phyloP scores from a whole-genome alignment of 2,797 vertebrate species.

The Karalla daura region DNA sequence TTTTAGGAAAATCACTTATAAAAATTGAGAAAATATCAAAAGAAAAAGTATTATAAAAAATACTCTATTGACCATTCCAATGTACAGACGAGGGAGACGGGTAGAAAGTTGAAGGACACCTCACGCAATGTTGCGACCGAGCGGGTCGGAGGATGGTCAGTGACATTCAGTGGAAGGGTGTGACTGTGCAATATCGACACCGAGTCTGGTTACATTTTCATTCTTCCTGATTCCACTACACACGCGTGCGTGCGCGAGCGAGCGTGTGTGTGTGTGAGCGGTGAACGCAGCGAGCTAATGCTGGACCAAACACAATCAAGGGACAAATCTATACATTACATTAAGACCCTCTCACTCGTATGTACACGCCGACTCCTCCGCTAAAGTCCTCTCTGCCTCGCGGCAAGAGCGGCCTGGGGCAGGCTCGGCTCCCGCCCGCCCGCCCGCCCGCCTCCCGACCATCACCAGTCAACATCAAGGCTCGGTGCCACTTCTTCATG shows the following conservation, averaged over 20 bases:
- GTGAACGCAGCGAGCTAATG: slow-evolving; percentile 38
- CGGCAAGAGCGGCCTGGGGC: slow-evolving; percentile 36
- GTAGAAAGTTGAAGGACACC: slow-evolving; percentile 66
- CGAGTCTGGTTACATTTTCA: slow-evolving; percentile 50
- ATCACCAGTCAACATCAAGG: slow-evolving; percentile 21
- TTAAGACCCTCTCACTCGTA: slow-evolving; percentile 45
- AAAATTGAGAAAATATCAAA: slow-evolving; percentile 85
- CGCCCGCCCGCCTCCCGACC: slow-evolving; percentile 24
- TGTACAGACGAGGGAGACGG: slow-evolving; percentile 63
- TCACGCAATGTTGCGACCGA: slow-evolving; percentile 51
- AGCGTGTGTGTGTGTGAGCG: slow-evolving; percentile 28
- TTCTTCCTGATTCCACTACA: slow-evolving; percentile 51
- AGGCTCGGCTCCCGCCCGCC: neutral
- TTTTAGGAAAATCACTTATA: slow-evolving; percentile 82
- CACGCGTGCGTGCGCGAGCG: too few species aligned
- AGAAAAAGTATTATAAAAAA: slow-evolving; percentile 87
- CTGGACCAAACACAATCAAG: slow-evolving; percentile 46
- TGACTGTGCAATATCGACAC: slow-evolving; percentile 50
- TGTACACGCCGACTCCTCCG: slow-evolving; percentile 42
- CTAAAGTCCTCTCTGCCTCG: slow-evolving; percentile 24
- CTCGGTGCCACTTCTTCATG: too few species aligned
- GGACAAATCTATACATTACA: slow-evolving; percentile 52
- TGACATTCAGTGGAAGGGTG: slow-evolving; percentile 72
- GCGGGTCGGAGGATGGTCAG: slow-evolving; percentile 44
- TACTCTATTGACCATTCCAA: slow-evolving; percentile 78